Percentiles rank a stretch among this genome's conserved stretches.
phyloP scores from a whole-genome alignment of 2,888 invertebrate species.

The Myathropa florea region DNA sequence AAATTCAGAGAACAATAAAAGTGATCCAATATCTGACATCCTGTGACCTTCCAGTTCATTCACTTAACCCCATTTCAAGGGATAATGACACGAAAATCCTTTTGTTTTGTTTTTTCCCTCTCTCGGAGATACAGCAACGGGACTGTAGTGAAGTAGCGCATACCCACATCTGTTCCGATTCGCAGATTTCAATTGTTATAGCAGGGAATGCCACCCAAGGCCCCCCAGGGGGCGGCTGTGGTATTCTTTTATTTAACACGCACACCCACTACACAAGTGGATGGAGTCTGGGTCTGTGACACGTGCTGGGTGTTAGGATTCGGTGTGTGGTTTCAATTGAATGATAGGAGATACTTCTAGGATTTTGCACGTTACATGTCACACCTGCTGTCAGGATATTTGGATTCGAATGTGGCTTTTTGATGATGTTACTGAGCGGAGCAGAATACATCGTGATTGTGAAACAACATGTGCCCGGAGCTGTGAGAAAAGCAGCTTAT shows the following conservation, averaged over 20 bases:
- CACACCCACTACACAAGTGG: background rate
- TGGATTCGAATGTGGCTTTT: background rate
- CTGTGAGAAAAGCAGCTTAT: background rate
- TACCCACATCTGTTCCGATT: background rate
- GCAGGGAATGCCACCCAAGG: background rate
- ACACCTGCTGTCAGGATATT: background rate
- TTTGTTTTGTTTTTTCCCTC: background rate
- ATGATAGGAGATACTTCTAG: constrained; percentile 1
- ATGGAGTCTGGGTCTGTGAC: constrained; percentile 3
- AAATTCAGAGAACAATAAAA: background rate
- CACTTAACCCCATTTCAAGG: background rate
- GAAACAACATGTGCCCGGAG: background rate
- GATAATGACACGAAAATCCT: constrained; percentile 27
- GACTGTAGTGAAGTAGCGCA: background rate
- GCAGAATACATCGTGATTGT: background rate
- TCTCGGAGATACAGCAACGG: background rate
- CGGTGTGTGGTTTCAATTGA: constrained; percentile 2
- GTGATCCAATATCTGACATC: background rate
- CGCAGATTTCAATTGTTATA: background rate
- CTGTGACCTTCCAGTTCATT: background rate
- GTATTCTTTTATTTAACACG: background rate
- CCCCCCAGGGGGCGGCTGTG: background rate
- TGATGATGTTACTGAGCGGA: background rate
- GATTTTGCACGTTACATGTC: constrained; percentile 3
- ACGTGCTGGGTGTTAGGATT: constrained; percentile 3